Evolutionary conservation across 2,888 invertebrate genomes (phyloP), one percentile per base, ranked within the genome.

Genomic region (Leptogaster cylindrica): DNA sequence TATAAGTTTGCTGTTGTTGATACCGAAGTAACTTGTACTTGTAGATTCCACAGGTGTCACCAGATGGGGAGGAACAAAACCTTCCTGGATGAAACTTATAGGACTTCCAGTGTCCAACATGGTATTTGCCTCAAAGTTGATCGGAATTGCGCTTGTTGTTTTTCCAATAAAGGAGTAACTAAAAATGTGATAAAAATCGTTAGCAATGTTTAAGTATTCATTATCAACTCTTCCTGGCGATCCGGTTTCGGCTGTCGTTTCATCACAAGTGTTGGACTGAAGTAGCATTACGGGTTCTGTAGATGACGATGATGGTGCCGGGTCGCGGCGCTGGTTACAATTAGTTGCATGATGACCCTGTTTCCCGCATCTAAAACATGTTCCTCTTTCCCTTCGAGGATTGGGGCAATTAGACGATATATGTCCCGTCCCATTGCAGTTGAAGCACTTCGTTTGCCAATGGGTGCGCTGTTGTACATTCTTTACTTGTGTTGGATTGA

Each of bases 361-460:
- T 10, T 55, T 55, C 4, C 55, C 20, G 5, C 55, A 55, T 10
- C 23, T 18, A 7, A 36, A 55, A 36, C 55, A 55, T 2, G 55
- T 10, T 0, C 36, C 55, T n/a, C 20, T 2, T 10, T 6, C 20
- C 12, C 36, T 36, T n/a, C n/a, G 33, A 3, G 16, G 36, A 20
- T 55, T 55, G 6, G n/a, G 10, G 6, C 55, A 55, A 1, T n/a
- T 6, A 2, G 10, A 36, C 3, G 5, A n/a, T 2, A 1, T 12
- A n/a, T 55, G 36, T 2, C 33, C 36, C n/a, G 6, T 3, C 8
- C 39, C 18, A 14, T 5, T 23, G n/a, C 36, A 36, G n/a, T 55
- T 55, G 36, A 12, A 55, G 14, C 16, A 52, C 16, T 31, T 31
- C 4, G 14, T 4, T 1, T 10, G 3, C 2, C 18, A 12, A 16